phyloP scores from a whole-genome alignment of 2,797 vertebrate genomes.

The Potorous gilbertii region DNA sequence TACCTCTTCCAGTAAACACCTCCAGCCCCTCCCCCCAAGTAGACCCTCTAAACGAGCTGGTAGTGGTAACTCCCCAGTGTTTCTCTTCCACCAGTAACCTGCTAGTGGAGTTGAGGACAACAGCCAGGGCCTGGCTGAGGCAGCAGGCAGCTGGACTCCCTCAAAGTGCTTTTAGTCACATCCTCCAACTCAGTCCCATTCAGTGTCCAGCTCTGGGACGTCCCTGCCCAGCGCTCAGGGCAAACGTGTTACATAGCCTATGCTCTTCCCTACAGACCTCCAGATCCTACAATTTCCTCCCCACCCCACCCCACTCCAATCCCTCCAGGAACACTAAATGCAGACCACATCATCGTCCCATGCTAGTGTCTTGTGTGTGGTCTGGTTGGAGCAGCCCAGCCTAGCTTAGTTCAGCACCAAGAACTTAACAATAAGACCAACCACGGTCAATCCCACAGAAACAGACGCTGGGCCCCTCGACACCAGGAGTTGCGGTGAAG shows the following conservation, averaged over 20 bases:
- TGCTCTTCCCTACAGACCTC: not conserved
- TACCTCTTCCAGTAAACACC: no score
- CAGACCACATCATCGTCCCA: accelerated
- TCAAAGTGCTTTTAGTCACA: not conserved
- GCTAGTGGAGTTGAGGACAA: not conserved
- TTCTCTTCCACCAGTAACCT: not conserved
- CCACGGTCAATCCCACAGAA: not conserved
- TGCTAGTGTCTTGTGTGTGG: not conserved
- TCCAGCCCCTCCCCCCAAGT: not conserved
- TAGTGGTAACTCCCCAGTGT: not conserved
- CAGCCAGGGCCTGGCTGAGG: not conserved
- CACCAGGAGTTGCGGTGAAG: not conserved
- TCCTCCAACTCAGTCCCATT: not conserved
- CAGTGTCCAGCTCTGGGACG: not conserved
- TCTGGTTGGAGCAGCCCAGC: no score
- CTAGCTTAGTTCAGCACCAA: not conserved
- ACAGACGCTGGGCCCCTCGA: not conserved
- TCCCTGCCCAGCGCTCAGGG: not conserved
- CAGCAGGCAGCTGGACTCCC: not conserved
- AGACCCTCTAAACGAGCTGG: not conserved
- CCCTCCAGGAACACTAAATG: not conserved
- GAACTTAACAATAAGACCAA: not conserved
- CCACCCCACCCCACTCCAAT: no score
- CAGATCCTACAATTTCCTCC: no score
- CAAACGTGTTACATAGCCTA: not conserved